Percentiles rank a stretch among this genome's conserved stretches.
Conservation (phyloP, 2,888 invertebrate species). For the Drosophila acutilabella region DNA sequence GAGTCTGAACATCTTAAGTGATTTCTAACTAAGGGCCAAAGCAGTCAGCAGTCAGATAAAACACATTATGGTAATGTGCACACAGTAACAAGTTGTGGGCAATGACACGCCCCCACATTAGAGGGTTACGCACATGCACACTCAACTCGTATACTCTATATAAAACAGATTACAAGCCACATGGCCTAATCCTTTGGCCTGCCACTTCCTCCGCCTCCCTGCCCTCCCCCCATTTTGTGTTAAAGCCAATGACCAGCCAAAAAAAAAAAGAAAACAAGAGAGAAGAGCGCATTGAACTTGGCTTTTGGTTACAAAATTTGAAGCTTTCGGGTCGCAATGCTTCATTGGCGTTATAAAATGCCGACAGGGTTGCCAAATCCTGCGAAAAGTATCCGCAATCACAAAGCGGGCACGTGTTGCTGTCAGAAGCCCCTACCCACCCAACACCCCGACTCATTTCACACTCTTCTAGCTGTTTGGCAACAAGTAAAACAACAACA, state of each 20-base stretch:
- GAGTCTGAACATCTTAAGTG: constrained; percentile 61
- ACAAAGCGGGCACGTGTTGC: constrained; percentile 70
- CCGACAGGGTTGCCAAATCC: constrained; percentile 36
- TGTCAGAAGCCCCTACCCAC: constrained; percentile 32
- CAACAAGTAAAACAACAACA: constrained; percentile 21
- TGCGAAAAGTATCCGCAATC: constrained; percentile 63
- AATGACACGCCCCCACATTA: constrained; percentile 49
- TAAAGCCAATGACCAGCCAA: constrained; percentile 63
- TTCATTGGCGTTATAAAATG: constrained; percentile 55
- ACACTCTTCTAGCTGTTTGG: background rate
- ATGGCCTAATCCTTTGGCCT: constrained; percentile 47
- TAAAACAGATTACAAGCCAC: constrained; percentile 43
- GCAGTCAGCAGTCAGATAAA: constrained; percentile 64
- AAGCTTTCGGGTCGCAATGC: constrained; percentile 21
- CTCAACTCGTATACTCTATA: background rate
- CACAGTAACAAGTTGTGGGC: constrained; percentile 68
- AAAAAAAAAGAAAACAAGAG: constrained; percentile 3
- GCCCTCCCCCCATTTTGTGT: background rate
- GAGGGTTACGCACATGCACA: constrained; percentile 14
- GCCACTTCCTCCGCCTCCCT: too few species aligned
- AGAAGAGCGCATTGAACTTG: constrained; percentile 40
- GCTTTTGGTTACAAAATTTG: constrained; percentile 21
- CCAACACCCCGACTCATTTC: background rate
- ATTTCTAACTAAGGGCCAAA: constrained; percentile 58
- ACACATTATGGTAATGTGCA: constrained; percentile 75